Base-by-base conservation (phyloP, 2,797 vertebrate species). In the Sebastes itinus region DNA sequence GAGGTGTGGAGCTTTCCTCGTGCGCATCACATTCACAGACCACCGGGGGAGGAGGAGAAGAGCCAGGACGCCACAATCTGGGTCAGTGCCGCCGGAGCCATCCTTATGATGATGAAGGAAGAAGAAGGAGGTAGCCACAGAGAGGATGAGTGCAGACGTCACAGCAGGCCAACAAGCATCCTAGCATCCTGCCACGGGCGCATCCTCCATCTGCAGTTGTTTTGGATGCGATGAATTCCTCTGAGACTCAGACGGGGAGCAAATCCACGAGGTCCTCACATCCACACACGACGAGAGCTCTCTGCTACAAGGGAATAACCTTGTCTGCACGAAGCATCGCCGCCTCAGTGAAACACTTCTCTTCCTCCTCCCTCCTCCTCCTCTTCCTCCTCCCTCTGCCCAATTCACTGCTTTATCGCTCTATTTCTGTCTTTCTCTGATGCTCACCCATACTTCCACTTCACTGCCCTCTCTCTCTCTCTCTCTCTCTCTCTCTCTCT, bases 381-480 rank as follows among this genome's bases (percentile, higher is more conserved):
- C 0, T 14, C 13, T 14, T 87, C 85, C 59, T 20, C 4, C 75
- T 81, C 56, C 62, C 83, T 77, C 79, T 83, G 78, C 71, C 87
- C 78, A 85, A 92, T 89, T 90, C 91, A 85, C 90, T 80, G 90
- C 92, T 91, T 90, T 91, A 90, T 90, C 77, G 87, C 93, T 94
- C 92, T 94, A 94, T 94, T 94, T 94, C 90, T 91, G 92, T 94
- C 92, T 76, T 84, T 84, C 88, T 92, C 89, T 89, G 90, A 93
- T 88, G 93, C 92, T 92, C 89, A 78, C 84, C 81, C 93, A 87
- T 88, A 80, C 92, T 95, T 94, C 92, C 92, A 93, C 90, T 82
- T 87, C 90, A 74, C 86, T 88, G 87, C 86, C 54, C 91, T 14
- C 86, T 71, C 90, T 77, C 88, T 64, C 85, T 60, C 75, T 82